Base-by-base conservation (phyloP, 2,797 vertebrate species). In the Cryptoprocta ferox region DNA sequence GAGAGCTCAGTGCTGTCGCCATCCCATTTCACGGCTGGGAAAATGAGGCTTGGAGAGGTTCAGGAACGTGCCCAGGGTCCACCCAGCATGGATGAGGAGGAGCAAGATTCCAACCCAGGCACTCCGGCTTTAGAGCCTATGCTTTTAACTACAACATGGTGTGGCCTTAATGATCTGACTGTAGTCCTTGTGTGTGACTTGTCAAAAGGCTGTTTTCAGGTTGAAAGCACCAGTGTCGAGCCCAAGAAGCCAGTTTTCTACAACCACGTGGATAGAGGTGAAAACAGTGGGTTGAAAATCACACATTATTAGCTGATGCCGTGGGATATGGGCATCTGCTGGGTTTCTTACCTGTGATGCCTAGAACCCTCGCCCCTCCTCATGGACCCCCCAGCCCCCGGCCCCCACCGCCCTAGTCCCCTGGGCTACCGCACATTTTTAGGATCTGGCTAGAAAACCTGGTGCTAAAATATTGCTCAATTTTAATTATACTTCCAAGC, bases 401-500 rank as follows among this genome's bases (percentile, higher is more conserved):
- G 7, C n/a, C 78, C 1, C 3, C 11, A 2, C 13, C 0, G 2
- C 28, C 19, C 84, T 53, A 28, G 39, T 78, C 45, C 81, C 26
- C 26, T 6, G 14, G 84, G 39, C 87, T n/a, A 14, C 37, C 18
- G 6, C 13, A 28, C 39, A 9, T 32, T 66, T 35, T 53, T 83
- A 53, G 83, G 79, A 32, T 70, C 83, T 84, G 79, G 18, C 59
- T 56, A 70, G 81, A 97, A 98, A 98, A 96, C 94, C 89, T 88
- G 79, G 97, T 97, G 96, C 96, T 98, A 98, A 98, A 98, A 96
- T 95, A 92, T 97, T 98, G 97, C 98, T 98, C 95, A 78, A 96
- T 98, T 98, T 98, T 98, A 99, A 99, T 99, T 98, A 98, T 90
- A 83, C 98, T 98, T 97, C 98, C 98, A 93, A 98, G 97, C 53